These are phyloP conservation scores for Troilus luridus DNA, from an alignment of 2,888 invertebrate species.

Conservation along the genomic window DNA sequence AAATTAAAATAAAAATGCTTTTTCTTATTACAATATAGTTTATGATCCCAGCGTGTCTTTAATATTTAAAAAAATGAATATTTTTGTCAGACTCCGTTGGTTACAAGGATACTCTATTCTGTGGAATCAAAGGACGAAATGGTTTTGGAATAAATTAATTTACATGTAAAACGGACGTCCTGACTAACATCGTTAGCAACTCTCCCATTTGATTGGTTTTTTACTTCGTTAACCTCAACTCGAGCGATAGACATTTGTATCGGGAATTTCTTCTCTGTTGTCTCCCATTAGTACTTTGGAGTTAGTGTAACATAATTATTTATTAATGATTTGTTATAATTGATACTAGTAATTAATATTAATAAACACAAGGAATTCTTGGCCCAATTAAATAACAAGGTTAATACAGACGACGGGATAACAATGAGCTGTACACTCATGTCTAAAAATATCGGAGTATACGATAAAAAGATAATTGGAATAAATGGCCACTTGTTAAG, in stretches of 20 bases:
- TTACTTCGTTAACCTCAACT: not conserved
- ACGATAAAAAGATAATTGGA: no score
- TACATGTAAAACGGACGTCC: not conserved
- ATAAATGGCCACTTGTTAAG: no score
- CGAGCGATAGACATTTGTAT: not conserved
- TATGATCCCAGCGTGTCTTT: no score
- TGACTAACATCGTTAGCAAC: not conserved
- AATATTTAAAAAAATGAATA: no score
- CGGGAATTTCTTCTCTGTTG: not conserved
- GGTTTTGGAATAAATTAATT: conserved; percentile 35
- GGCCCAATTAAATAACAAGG: no score
- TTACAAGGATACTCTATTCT: not conserved
- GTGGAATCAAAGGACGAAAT: not conserved
- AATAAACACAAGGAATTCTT: no score
- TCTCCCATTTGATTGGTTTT: conserved; percentile 7
- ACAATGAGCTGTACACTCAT: no score
- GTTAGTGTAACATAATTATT: not conserved
- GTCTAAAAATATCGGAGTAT: no score
- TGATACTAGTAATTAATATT: not conserved
- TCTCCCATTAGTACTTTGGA: not conserved
- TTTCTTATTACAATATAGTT: no score
- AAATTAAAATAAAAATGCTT: no score
- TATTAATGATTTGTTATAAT: not conserved
- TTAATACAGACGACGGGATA: no score
- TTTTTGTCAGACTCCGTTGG: not conserved